Base-by-base conservation (phyloP, 2,888 invertebrate species). In the Beris morrisii region DNA sequence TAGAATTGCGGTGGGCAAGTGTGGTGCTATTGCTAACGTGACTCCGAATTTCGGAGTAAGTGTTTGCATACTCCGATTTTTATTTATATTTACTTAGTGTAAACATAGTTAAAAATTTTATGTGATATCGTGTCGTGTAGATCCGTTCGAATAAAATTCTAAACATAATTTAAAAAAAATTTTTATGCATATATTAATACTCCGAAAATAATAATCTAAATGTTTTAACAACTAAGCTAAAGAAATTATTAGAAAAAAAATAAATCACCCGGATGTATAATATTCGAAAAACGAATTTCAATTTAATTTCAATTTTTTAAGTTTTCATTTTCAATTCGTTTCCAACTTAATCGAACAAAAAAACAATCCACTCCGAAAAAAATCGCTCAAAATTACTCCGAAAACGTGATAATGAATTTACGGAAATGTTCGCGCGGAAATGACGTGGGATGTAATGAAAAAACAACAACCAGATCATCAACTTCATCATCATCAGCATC, bases 331-430 rank as follows among this genome's bases (percentile, higher is more conserved):
- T 9, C 50, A 9, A 15, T 2, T 15, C 28, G 50, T 31, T 6
- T 46, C 59, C 54, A 30, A 30, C 59, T 13, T 31, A 22, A 31
- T 11, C 57, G 28, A 15, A 7, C 44, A 28, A 15, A 28, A 15
- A 22, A 57, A 38, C 22, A 13, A 52, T 22, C 22, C 22, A 22
- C 22, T 38, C 43, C 15, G 5, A 38, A 38, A 38, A 38, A 38
- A 38, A 38, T 7, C 5, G 9, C 13, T 12, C 30, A 15, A 13
- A 59, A 59, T 12, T 53, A 13, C 22, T 12, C 22, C 4, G 5
- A 54, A 64, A 45, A 13, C 44, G 30, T 54, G 54, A 64, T 61
- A 57, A 68, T 68, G 68, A 61, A 68, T 66, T 64, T 68, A 66
- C 61, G 45, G 50, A 63, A 66, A 22, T 43, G 30, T 31, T 32